Evolutionary conservation across 1,140 invertebrate genomes (phyloP), one percentile per base, ranked within the genome.

Genomic region (Panagrolaimus sp.): DNA sequence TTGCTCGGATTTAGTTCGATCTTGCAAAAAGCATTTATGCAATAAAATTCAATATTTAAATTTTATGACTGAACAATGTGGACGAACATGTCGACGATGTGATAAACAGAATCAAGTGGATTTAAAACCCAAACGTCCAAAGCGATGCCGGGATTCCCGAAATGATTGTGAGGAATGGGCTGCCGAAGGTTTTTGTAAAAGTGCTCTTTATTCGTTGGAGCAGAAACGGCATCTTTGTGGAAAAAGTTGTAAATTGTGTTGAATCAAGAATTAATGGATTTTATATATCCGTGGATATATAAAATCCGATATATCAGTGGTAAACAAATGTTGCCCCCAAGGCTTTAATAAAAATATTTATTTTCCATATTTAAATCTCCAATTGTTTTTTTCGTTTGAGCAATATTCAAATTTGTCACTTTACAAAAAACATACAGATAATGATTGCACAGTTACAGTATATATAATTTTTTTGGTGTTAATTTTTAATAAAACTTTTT

Each of bases 111-210:
- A 21, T 26, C 21, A 21, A 58, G 17, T 10, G 4, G 52, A 58
- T 58, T 21, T 26, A 1, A 21, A 28, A 21, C 52, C 52, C 2
- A 58, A 58, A 58, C 52, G 52, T 12, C 52, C 52, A 17, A 5
- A 28, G 17, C 52, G 52, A 58, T 58, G 52, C 52, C 52, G 52
- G 14, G 28, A 58, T 58, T 58, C 52, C 5, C 15, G 52, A 17
- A 58, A 58, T 58, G 52, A 58, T 14, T 58, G 52, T 58, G 52
- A 58, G 2, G 52, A 58, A 17, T 58, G 52, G 52, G 52, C 52
- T 14, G 52, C 21, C 8, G 52, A 58, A 58, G 52, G 52, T 26
- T 58, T 58, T 28, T 58, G 52, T 58, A 28, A 58, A 28, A 58
- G 52, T 8, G 52, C 52, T 1, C 28, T 58, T 12, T 58, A 58